Conservation (phyloP, 2,888 invertebrate species). For the Escarpia spicata region DNA sequence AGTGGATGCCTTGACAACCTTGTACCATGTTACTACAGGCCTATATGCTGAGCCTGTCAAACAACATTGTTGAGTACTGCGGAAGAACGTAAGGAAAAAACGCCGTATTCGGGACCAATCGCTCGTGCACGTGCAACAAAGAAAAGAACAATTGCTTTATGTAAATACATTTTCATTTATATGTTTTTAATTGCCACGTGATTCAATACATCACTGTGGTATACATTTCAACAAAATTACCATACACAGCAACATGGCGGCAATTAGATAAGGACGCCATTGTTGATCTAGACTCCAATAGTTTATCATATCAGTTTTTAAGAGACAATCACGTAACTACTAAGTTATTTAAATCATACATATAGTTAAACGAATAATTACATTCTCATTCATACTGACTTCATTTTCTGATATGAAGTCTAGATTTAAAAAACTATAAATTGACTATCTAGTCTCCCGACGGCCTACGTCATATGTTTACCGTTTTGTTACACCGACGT, state of each 20-base stretch:
- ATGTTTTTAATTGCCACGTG: not conserved
- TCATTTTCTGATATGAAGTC: not conserved
- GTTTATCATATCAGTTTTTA: not conserved
- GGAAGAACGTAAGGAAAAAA: not conserved
- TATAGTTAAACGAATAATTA: not conserved
- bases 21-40: too few relatives aligned
- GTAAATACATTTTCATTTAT: not conserved
- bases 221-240: not conserved
- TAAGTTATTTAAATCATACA: too few relatives aligned
- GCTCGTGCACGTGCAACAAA: not conserved
- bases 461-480: too few relatives aligned
- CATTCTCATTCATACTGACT: not conserved
- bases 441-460: too few relatives aligned
- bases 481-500: not conserved
- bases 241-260: not conserved
- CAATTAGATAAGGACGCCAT: not conserved
- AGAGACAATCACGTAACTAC: too few relatives aligned
- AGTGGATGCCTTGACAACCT: not conserved
- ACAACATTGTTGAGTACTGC: not conserved
- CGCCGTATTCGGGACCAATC: not conserved
- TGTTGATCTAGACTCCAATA: not conserved
- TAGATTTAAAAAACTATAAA: not conserved
- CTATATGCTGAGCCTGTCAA: not conserved
- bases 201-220: not conserved
- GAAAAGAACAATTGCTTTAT: not conserved